Conservation (phyloP, 2,797 vertebrate genomes). For the Anableps anableps region DNA sequence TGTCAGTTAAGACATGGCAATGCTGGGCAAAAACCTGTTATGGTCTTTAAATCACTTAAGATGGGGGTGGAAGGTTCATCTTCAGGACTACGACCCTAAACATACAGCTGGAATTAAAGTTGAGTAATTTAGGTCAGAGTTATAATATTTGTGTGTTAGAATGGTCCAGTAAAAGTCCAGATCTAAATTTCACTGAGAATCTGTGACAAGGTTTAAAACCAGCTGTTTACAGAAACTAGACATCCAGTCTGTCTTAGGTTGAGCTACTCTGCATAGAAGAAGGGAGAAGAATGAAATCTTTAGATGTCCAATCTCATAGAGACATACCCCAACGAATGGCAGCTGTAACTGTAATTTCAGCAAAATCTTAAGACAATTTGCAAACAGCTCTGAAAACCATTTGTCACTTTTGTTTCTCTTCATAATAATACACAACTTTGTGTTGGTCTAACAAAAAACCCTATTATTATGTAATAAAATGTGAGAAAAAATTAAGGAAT, state of each 20-base stretch:
- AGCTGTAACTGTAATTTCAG: background rate
- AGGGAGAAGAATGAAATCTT: background rate
- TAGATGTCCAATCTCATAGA: background rate
- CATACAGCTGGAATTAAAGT: background rate
- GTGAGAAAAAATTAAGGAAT: background rate
- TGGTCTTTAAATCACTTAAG: background rate
- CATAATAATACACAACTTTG: background rate
- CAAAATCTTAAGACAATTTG: background rate
- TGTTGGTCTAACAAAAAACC: background rate
- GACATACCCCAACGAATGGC: background rate
- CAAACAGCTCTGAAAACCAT: background rate
- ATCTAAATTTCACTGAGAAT: background rate
- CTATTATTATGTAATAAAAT: background rate
- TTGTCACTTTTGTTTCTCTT: background rate
- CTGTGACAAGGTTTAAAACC: background rate
- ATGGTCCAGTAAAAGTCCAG: background rate
- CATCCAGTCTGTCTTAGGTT: too few species aligned
- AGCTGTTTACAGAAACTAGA: background rate
- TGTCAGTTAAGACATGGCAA: background rate
- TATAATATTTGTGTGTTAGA: background rate
- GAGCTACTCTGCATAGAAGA: too few species aligned
- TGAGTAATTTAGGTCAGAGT: background rate
- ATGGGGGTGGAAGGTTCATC: too few species aligned
- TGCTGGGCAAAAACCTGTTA: background rate
- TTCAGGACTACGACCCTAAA: background rate